phyloP scores from a whole-genome alignment of 1,140 invertebrate genomes.

The Drosophila parvula region DNA sequence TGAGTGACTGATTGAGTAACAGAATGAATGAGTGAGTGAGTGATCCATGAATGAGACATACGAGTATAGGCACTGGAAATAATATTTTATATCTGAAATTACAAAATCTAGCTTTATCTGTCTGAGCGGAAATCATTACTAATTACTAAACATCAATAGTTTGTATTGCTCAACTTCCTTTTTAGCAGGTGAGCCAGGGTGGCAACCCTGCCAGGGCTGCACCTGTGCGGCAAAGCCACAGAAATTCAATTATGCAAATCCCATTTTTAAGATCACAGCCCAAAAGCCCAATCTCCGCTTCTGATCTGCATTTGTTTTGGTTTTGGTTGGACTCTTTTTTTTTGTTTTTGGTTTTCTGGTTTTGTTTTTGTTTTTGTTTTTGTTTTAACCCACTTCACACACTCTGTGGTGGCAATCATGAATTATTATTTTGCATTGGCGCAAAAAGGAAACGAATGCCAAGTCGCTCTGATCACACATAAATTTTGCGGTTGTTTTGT shows the following conservation, averaged over 20 bases:
- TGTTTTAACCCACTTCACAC: constrained; percentile 75
- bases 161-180: neutral
- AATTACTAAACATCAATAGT: neutral
- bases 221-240: constrained; percentile 59
- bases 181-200: neutral
- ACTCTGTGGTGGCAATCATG: constrained; percentile 49
- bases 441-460: constrained; percentile 67
- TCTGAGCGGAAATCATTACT: neutral
- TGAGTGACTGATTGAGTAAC: constrained; percentile 6
- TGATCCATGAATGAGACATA: constrained; percentile 21
- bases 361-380: constrained; percentile 36
- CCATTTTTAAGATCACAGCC: constrained; percentile 59
- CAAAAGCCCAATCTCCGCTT: constrained; percentile 57
- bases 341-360: constrained; percentile 6
- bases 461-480: constrained; percentile 72
- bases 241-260: constrained; percentile 74
- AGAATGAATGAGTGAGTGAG: neutral
- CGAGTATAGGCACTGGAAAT: neutral
- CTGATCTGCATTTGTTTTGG: constrained; percentile 66
- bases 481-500: constrained; percentile 78
- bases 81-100: constrained; percentile 3
- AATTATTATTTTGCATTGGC: constrained; percentile 66
- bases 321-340: constrained; percentile 7
- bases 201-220: constrained; percentile 56
- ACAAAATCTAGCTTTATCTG: neutral